These are phyloP conservation scores for Steatornis caripensis DNA, from an alignment of 2,113 vertebrate species.

Conservation along the genomic window DNA sequence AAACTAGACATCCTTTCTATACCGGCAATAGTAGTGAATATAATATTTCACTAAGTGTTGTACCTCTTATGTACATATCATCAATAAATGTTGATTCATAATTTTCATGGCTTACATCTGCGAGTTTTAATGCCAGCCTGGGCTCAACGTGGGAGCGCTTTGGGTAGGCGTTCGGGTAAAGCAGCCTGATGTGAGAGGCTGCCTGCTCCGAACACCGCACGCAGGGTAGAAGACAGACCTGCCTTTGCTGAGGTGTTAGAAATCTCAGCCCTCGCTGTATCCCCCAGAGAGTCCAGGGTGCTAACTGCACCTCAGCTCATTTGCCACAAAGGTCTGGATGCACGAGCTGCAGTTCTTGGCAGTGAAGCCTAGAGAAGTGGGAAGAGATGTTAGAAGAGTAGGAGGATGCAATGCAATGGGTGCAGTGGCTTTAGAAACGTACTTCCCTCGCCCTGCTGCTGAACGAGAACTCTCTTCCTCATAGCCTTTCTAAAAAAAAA, in stretches of 20 bases:
- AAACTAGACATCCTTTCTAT: slow-evolving; percentile 78
- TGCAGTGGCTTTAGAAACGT: slow-evolving; percentile 5
- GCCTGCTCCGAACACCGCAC: not conserved
- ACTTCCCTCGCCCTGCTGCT: not conserved
- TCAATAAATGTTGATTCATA: slow-evolving; percentile 97
- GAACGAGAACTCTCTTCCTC: not conserved
- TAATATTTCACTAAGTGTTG: slow-evolving; percentile 90
- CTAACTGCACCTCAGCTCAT: not conserved
- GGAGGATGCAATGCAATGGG: not conserved
- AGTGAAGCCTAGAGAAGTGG: not conserved
- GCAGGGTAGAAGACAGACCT: not conserved
- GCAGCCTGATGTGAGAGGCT: not conserved
- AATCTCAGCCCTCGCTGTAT: not conserved
- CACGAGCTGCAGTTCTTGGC: not conserved
- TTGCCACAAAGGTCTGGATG: not conserved
- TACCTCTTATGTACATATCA: slow-evolving; percentile 93
- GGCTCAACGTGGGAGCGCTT: not conserved
- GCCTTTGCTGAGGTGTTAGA: not conserved
- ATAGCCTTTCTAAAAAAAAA: not conserved
- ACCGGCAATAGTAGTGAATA: slow-evolving; percentile 71
- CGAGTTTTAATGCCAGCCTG: not conserved
- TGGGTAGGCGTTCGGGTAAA: not conserved
- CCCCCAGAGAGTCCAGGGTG: not conserved
- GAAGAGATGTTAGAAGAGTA: not conserved
- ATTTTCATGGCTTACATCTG: slow-evolving; percentile 67